A percentile compares a stretch with the other conserved stretches of the same genome.
Evolutionary conservation across 1,140 invertebrate species (phyloP).

Genomic region (Drosophila teissieri): DNA sequence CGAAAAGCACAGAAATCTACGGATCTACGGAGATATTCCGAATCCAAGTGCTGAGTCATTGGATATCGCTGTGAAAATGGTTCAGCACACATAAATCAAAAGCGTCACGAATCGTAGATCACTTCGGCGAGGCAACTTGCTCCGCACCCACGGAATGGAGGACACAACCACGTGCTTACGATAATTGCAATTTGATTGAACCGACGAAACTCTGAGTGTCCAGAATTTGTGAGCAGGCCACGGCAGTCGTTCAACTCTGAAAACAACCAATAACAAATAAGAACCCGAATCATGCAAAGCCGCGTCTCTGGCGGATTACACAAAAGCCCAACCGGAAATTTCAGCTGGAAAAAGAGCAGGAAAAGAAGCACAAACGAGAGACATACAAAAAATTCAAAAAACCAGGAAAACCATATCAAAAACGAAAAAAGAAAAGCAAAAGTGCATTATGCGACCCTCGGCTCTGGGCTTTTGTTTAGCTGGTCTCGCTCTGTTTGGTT

Average conservation of each 20-base stretch:
- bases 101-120: slow-evolving; percentile 46
- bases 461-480: slow-evolving; percentile 17
- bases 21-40: slow-evolving; percentile 52
- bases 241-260: slow-evolving; percentile 64
- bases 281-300: slow-evolving; percentile 55
- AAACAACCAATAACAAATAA: slow-evolving; percentile 34
- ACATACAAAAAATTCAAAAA: slow-evolving; percentile 15
- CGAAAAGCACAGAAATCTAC: slow-evolving; percentile 35
- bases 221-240: slow-evolving; percentile 37
- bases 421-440: slow-evolving; percentile 47
- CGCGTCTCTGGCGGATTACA: slow-evolving; percentile 59
- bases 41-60: slow-evolving; percentile 69
- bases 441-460: slow-evolving; percentile 64
- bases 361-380: slow-evolving; percentile 34
- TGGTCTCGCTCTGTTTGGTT: slow-evolving; percentile 72
- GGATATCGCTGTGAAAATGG: slow-evolving; percentile 36
- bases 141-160: slow-evolving; percentile 6
- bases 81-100: slow-evolving; percentile 50
- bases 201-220: slow-evolving; percentile 11
- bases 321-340: slow-evolving; percentile 68
- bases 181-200: slow-evolving; percentile 68
- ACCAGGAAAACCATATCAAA: slow-evolving; percentile 15
- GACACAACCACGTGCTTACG: slow-evolving; percentile 55
- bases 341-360: slow-evolving; percentile 47
- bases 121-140: neutral